Evolutionary conservation across 2,113 vertebrate species (phyloP), one percentile per base, ranked within the genome.

Genomic region (Oxyura jamaicensis): DNA sequence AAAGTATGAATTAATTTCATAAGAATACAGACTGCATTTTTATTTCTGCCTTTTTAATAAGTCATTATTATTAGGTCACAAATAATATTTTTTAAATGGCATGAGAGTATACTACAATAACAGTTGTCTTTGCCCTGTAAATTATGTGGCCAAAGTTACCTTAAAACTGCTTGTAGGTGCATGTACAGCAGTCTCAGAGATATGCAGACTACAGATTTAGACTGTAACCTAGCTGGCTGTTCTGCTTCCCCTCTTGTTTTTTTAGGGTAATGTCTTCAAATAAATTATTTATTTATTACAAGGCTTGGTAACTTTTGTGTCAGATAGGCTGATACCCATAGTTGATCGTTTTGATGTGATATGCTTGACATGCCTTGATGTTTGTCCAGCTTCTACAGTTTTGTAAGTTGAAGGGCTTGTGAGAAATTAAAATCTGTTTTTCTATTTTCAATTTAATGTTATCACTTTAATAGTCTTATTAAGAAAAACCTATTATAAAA

Each of bases 201-300:
- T 42, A 11, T 0, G 0, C 44, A 41, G 50, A 28, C 17, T 13
- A 19, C 8, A 17, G 17, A 13, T 66, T 67, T 53, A n/a, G 42
- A 28, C 26, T 60, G 22, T 60, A 28, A 28, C 6, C 26, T 86
- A 0, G 0, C 1, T 15, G 8, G 21, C 6, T n/a, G 71, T 4
- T 41, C 25, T 79, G 35, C n/a, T 84, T 84, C 13, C 17, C 5
- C 20, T 71, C 28, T 68, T 6, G 18, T 0, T 62, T 87, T 90
- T 13, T 25, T 74, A 39, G 11, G 6, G 18, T 55, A 44, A 18
- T 73, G 25, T 1, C 16, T 28, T 69, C 22, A 21, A 21, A 48
- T 48, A 48, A 48, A 82, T 50, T 50, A 25, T 50, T 23, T 50
- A 25, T 13, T 50, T 50, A 50, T 88, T 95, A 50, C 28, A 80